Base-by-base conservation (phyloP, 2,113 vertebrate species). In the Telmatochromis sp. region DNA sequence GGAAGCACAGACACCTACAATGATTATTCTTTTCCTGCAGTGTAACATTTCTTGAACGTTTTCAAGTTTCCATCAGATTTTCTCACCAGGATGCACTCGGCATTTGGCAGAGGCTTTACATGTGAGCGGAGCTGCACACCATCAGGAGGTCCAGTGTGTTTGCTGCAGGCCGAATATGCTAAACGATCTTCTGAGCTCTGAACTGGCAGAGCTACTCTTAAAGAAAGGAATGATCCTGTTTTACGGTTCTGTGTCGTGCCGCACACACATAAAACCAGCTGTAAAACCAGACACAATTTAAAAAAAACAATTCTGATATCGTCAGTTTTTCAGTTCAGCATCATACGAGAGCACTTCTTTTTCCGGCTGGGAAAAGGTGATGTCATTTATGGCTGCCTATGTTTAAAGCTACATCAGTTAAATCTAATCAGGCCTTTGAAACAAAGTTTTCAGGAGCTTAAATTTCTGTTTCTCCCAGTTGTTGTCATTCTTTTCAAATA, bases 131-230 rank as follows among this genome's bases (percentile, higher is more conserved):
- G 79, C 78, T 33, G 85, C 79, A 65, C 63, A 80, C 83, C 73
- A 57, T 82, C 80, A 70, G 84, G 83, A 83, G 75, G 88, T 90
- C 91, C 82, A 40, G 33, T 28, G 78, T 81, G 57, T 92, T 88
- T 45, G 80, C 88, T 90, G 83, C 79, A 57, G 91, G 91, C 80
- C 42, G 86, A 68, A 70, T 70, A 87, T 81, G 90, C 70, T 84
- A 81, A 91, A 83, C 60, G 15, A 87, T 84, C 54, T 51, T 81
- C 75, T 37, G 60, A 82, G 80, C 88, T 82, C 58, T 85, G 58
- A 91, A 55, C 57, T 53, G 42, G 37, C 9, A 2, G 13, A 4
- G 37, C 19, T 81, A 28, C 31, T 4, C 75, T 63, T 42, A 79
- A 35, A 57, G 73, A 13, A 26, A 75, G 51, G 23, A 84, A 10